A percentile compares a stretch with the other conserved stretches of the same genome.
Evolutionary conservation across 1,140 invertebrate species (phyloP).

Genomic region (Pantala flavescens): DNA sequence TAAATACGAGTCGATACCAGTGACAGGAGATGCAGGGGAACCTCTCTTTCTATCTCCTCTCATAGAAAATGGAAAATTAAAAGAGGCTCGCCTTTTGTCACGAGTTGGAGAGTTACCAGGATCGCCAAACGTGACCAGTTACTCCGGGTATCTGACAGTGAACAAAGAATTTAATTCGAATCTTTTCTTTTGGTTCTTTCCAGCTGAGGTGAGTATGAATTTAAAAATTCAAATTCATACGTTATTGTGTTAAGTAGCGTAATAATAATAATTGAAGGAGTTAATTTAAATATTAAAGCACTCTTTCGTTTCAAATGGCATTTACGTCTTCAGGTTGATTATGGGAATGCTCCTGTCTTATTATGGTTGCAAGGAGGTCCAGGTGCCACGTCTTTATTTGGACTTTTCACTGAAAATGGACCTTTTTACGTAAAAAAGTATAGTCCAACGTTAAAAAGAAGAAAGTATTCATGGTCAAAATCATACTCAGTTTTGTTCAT

Average conservation of each 20-base stretch:
- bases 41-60: conserved; percentile 43
- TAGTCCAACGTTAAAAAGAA: conserved; percentile 44
- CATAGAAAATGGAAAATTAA: conserved; percentile 38
- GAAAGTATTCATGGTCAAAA: conserved; percentile 63
- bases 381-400: conserved; percentile 66
- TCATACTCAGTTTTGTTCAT: conserved; percentile 72
- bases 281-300: no score
- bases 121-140: conserved; percentile 35
- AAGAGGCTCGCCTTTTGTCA: conserved; percentile 31
- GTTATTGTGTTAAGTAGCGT: no score
- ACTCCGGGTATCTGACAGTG: conserved; percentile 63
- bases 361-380: conserved; percentile 82
- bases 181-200: conserved; percentile 85
- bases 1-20: not conserved
- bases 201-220: conserved; percentile 40
- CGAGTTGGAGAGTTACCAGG: conserved; percentile 23
- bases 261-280: no score
- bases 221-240: no score
- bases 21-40: conserved; percentile 34
- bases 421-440: conserved; percentile 51
- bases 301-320: no score
- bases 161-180: conserved; percentile 67
- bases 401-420: conserved; percentile 72
- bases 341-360: conserved; percentile 52
- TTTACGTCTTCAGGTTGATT: conserved; percentile 19